A percentile compares a stretch with the other conserved stretches of the same genome.
Evolutionary conservation across 2,113 vertebrate genomes (phyloP).

Genomic region (Grammomys dolichurus): DNA sequence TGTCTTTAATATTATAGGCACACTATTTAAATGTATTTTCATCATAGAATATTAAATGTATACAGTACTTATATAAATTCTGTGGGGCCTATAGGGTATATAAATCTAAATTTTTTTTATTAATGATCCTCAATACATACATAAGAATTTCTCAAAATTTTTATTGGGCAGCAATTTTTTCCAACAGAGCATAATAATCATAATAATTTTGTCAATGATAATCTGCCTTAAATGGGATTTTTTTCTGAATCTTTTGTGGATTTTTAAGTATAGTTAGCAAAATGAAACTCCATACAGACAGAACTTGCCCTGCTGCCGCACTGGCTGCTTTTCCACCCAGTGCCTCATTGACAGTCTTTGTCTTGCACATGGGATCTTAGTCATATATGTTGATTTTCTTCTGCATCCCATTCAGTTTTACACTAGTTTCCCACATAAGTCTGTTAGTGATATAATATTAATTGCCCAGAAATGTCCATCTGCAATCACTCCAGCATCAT

Average conservation of each 20-base stretch:
- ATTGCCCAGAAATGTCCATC: slow-evolving; percentile 67
- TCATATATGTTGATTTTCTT: slow-evolving; percentile 49
- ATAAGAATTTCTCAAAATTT: slow-evolving; percentile 42
- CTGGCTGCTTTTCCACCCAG: slow-evolving; percentile 7
- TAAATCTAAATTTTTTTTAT: slow-evolving; percentile 64
- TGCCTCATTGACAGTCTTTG: not conserved
- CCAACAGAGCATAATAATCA: slow-evolving; percentile 25
- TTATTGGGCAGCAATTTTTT: slow-evolving; percentile 53
- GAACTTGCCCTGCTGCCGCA: not conserved
- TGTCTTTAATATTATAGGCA: slow-evolving; percentile 8
- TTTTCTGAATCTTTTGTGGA: slow-evolving; percentile 13
- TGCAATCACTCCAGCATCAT: slow-evolving; percentile 47
- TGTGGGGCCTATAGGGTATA: not conserved
- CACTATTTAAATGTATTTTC: slow-evolving; percentile 49
- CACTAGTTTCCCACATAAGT: slow-evolving; percentile 40
- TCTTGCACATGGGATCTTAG: slow-evolving; percentile 54
- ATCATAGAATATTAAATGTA: slow-evolving; percentile 37
- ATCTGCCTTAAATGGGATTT: not conserved
- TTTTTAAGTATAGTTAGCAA: slow-evolving; percentile 52
- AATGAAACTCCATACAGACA: not conserved
- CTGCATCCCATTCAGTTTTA: slow-evolving; percentile 58
- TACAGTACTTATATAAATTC: slow-evolving; percentile 31
- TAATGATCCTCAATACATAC: slow-evolving; percentile 30
- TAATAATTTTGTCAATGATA: not conserved
- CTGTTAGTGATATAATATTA: slow-evolving; percentile 64